Evolutionary conservation across 2,113 vertebrate species (phyloP).

Genomic region (Melanocharis versteri): DNA sequence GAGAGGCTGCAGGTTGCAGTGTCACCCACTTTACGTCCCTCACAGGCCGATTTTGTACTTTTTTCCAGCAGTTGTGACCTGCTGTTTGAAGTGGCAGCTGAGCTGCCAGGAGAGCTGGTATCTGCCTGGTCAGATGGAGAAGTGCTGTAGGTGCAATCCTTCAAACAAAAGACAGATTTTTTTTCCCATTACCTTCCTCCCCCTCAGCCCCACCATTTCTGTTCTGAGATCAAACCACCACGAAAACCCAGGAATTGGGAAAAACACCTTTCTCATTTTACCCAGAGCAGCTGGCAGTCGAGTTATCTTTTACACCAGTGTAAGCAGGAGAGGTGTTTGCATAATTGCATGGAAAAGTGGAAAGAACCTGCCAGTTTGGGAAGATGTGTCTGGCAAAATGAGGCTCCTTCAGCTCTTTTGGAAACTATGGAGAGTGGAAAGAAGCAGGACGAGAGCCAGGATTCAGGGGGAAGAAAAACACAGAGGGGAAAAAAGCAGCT

Average conservation of each 20-base stretch:
- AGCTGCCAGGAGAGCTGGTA: background rate
- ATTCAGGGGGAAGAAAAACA: rapidly evolving
- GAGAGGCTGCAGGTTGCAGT: background rate
- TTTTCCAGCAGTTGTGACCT: background rate
- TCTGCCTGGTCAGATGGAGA: background rate
- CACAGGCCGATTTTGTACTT: rapidly evolving
- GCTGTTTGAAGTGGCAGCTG: background rate
- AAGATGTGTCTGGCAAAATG: constrained; percentile 5
- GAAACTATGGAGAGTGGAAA: background rate
- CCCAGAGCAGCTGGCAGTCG: background rate
- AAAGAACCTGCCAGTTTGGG: background rate
- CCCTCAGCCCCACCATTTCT: background rate
- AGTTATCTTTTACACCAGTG: background rate
- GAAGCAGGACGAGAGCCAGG: background rate
- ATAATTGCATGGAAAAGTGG: constrained; percentile 8
- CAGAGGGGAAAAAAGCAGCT: background rate
- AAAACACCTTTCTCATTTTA: background rate
- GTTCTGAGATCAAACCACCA: background rate
- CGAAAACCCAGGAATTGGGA: background rate
- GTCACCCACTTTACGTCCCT: rapidly evolving
- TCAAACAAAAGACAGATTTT: background rate
- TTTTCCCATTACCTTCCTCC: background rate
- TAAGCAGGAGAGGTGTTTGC: constrained; percentile 4
- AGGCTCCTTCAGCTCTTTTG: background rate
- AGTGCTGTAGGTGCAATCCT: background rate